Conservation (phyloP, 2,888 invertebrate genomes). For the Orthosia cruda region DNA sequence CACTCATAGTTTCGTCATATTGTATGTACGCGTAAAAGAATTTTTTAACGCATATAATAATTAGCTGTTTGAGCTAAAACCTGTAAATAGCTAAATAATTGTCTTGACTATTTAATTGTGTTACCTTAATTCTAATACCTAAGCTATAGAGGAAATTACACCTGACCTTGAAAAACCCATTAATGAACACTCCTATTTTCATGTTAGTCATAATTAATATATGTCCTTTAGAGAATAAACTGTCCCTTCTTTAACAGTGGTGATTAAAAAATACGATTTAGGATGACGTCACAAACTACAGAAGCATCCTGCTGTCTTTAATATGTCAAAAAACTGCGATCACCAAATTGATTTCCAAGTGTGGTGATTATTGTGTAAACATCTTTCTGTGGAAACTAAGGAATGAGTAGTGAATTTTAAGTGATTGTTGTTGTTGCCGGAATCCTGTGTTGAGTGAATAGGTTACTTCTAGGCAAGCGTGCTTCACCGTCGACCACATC, state of each 20-base stretch:
- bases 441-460: no score
- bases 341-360: not conserved
- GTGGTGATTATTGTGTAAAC: not conserved
- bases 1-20: slow-evolving; percentile 31
- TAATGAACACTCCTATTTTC: not conserved
- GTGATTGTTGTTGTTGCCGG: no score
- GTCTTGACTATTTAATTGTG: not conserved
- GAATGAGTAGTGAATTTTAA: no score
- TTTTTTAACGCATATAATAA: slow-evolving; percentile 6
- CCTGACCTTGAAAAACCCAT: not conserved
- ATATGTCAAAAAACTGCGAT: not conserved
- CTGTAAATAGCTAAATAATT: not conserved
- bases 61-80: not conserved
- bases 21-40: not conserved
- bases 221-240: not conserved
- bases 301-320: not conserved
- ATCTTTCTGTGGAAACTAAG: no score
- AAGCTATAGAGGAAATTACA: not conserved
- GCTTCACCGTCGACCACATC: no score
- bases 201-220: no score
- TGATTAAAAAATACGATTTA: not conserved
- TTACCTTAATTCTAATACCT: not conserved
- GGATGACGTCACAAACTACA: not conserved
- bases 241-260: not conserved
- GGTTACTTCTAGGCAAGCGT: no score